A percentile compares a stretch with the other conserved stretches of the same genome.
Evolutionary conservation across 2,888 invertebrate species (phyloP).

Genomic region (Hydrotaea diabolus): DNA sequence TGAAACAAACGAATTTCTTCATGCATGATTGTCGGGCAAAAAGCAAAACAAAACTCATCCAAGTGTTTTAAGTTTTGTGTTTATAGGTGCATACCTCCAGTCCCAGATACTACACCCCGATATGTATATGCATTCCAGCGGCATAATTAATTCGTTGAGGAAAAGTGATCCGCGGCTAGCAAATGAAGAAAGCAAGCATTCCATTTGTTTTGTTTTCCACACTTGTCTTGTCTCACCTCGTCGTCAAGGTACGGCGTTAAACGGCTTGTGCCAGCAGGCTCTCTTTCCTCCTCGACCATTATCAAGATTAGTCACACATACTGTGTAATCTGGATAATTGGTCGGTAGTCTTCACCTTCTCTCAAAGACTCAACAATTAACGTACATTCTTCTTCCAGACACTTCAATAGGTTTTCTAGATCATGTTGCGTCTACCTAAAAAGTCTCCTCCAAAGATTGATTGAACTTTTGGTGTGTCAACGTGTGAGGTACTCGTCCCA

Average conservation of each 20-base stretch:
- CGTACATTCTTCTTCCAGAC: constrained; percentile 11
- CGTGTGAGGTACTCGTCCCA: constrained; percentile 57
- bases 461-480: constrained; percentile 55
- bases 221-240: constrained; percentile 28
- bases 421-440: not conserved
- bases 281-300: not conserved
- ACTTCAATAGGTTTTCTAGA: constrained; percentile 1
- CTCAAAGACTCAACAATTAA: not conserved
- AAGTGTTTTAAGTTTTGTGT: constrained; percentile 35
- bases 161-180: constrained; percentile 37
- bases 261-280: constrained; percentile 17
- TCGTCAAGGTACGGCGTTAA: not conserved
- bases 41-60: constrained; percentile 43
- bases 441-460: constrained; percentile 53
- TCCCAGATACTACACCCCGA: too few species aligned
- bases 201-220: constrained; percentile 7
- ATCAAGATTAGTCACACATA: constrained; percentile 8
- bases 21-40: constrained; percentile 66
- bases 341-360: not conserved
- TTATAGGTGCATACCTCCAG: not conserved
- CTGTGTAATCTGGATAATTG: constrained; percentile 25
- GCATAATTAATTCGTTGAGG: not conserved
- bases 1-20: constrained; percentile 51
- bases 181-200: constrained; percentile 9
- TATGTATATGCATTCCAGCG: not conserved